phyloP scores from a whole-genome alignment of 2,797 vertebrate species.

The Borostomias antarcticus region DNA sequence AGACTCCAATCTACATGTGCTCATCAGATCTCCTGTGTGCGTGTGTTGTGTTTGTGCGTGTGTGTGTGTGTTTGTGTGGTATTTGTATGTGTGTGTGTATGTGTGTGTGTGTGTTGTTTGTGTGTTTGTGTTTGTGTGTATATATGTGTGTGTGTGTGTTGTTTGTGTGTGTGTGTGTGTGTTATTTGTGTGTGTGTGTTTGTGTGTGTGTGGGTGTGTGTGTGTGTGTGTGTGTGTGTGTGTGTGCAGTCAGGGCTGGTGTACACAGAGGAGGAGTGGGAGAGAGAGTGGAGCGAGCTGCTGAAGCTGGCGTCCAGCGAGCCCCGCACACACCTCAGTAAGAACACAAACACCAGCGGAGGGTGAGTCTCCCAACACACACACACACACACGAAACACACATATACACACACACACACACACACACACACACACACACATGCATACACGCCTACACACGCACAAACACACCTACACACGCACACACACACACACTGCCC shows the following conservation, averaged over 20 bases:
- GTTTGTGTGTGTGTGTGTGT: constrained; percentile 17
- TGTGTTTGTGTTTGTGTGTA: constrained; percentile 8
- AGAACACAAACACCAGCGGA: constrained; percentile 88
- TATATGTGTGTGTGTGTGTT: constrained; percentile 5
- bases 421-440: neutral
- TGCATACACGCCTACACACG: no score
- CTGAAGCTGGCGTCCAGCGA: constrained; percentile 97
- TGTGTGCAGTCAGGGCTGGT: constrained; percentile 90
- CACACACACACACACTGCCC: no score
- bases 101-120: neutral
- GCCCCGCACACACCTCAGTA: constrained; percentile 93
- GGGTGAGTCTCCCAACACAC: constrained; percentile 78
- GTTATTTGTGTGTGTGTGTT: constrained; percentile 13
- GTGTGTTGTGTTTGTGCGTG: constrained; percentile 7
- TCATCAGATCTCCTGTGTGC: neutral
- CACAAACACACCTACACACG: no score
- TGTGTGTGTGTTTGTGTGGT: constrained; percentile 23
- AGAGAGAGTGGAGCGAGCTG: constrained; percentile 95
- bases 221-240: constrained; percentile 11
- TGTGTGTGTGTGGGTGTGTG: neutral
- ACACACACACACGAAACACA: neutral
- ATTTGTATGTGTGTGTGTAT: constrained; percentile 11
- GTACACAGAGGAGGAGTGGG: constrained; percentile 98
- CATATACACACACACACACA: constrained; percentile 1
- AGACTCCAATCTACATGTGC: neutral